Evolutionary conservation across 2,797 vertebrate genomes (phyloP), one percentile per base, ranked within the genome.

Genomic region (Odontamblyopus rebecca): DNA sequence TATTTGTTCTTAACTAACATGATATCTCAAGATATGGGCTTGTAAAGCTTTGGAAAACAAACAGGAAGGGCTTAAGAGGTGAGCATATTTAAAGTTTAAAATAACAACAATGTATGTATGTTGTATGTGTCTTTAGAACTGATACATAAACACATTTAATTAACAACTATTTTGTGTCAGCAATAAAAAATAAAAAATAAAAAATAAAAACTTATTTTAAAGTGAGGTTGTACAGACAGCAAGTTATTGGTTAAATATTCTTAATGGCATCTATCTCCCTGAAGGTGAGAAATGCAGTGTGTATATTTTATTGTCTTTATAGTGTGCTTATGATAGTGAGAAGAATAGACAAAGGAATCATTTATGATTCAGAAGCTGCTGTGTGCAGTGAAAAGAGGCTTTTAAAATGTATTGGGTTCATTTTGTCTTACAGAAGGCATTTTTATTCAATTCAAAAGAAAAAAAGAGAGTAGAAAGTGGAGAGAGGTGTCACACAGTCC

Each of bases 211-310:
- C 4, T 3, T 5, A 26, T 27, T 59, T 13, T 1, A 16, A 0
- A 16, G 68, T 76, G 74, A 84, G 61, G 67, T 6, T 7, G 44
- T 38, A 66, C 26, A 48, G 54, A 67, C 78, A 68, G 72, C 72
- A 76, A 85, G 86, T 71, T 76, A 16, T 57, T 78, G 68, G 83
- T 86, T 80, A 89, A 89, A 86, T 82, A 86, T 91, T 90, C 78
- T 75, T 73, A 73, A 71, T 74, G 61, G 63, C 70, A 81, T 74
- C 67, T 51, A 35, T 80, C 61, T 67, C 50, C 76, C 57, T 78
- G 70, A 66, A 76, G 13, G 44, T 48, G 44, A 48, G 44, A 48
- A 48, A 48, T 48, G 44, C 44, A 48, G 44, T 48, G 44, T 48
- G 44, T 48, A 48, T 48, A 48, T 48, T 48, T 44, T 44, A 44